Evolutionary conservation across 1,140 invertebrate species (phyloP), one percentile per base, ranked within the genome.

Genomic region (Drosophila setifemur): DNA sequence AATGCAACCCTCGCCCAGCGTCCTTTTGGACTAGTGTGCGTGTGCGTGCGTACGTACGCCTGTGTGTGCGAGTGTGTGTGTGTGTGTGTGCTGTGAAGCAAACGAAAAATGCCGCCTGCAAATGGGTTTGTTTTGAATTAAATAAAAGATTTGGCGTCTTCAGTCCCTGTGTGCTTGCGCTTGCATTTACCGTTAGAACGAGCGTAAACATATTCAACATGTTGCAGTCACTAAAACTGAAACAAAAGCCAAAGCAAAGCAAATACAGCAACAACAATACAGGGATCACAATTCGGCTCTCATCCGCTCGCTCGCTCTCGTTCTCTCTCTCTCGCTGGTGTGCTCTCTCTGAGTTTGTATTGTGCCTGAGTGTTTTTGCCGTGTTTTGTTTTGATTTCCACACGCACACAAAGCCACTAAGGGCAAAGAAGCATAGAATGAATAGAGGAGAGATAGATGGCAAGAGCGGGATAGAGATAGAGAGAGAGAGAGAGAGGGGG

Each of bases 331-430:
- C 12, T 42, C 11, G 0, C 28, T 23, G 0, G 18, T 40, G 8
- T n/a, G n/a, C n/a, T n/a, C 60, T 31, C 33, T 29, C 19, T 60
- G 12, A 35, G 26, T 47, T 33, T 29, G 18, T 16, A 16, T 16
- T 21, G 45, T 28, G 44, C n/a, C 18, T 11, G 47, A 55, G 39
- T 40, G 39, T 49, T 66, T 64, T 63, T 64, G 37, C 54, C 35
- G 43, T 66, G 61, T 66, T 66, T 67, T 67, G 63, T 67, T 67
- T 67, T 67, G 63, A 66, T 66, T 67, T 67, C 40, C 21, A 26
- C 45, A 35, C 42, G 26, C 42, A 64, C 16, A 42, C 33, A 40
- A 16, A 39, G 29, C 4, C 31, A 25, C n/a, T 3, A 21, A 18
- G n/a, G n/a, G n/a, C n/a, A n/a, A n/a, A n/a, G n/a, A n/a, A n/a